Evolutionary conservation across 92 coral and sea anemone species (phyloP).

Genomic region (Parazoanthus darwini): DNA sequence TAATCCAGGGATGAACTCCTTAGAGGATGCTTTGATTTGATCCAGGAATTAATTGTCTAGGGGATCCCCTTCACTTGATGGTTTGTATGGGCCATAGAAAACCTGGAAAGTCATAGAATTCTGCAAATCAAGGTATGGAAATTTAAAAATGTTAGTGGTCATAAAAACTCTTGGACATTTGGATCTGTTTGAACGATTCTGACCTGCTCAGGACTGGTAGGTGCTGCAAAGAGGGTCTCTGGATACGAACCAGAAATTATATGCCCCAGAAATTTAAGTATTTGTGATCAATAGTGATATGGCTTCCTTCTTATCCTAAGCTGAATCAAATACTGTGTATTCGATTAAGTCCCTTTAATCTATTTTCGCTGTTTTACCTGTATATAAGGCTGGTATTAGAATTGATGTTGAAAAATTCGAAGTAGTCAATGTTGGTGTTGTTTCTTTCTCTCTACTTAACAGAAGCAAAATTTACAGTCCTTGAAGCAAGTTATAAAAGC

Average conservation of each 20-base stretch:
- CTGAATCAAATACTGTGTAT: no score
- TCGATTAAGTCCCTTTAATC: no score
- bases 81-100: background rate
- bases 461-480: slow-evolving; percentile 86
- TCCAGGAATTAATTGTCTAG: background rate
- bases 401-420: background rate
- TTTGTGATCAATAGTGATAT: no score
- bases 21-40: background rate
- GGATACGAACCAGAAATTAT: no score
- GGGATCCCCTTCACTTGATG: background rate
- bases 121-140: background rate
- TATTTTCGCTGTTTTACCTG: background rate
- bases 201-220: no score
- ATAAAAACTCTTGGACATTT: background rate
- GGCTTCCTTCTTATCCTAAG: no score
- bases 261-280: no score
- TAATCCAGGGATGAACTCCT: background rate
- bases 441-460: background rate
- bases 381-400: background rate
- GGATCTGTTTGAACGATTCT: background rate
- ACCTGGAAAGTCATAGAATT: background rate
- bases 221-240: no score
- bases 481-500: slow-evolving; percentile 86
- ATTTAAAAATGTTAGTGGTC: background rate
- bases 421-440: background rate